Conservation (phyloP, 2,797 vertebrate genomes). For the Triplophysa bombifrons region DNA sequence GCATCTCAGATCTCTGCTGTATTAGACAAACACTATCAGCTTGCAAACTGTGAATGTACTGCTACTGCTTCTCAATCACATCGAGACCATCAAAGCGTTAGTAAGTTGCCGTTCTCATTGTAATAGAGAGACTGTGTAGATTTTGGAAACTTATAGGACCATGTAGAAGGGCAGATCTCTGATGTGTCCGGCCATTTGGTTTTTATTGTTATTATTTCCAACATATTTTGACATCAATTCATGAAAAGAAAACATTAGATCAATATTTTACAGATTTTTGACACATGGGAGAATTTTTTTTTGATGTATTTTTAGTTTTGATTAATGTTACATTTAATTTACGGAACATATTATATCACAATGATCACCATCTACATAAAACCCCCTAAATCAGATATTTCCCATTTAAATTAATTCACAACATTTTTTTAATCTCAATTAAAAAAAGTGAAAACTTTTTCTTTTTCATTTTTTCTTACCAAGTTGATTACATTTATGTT, state of each 20-base stretch:
- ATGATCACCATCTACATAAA: not conserved
- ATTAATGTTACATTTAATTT: not conserved
- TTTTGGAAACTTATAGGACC: constrained; percentile 37
- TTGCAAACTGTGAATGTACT: constrained; percentile 74
- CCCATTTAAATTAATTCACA: too few relatives aligned
- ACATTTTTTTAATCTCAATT: too few relatives aligned
- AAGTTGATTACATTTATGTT: too few relatives aligned
- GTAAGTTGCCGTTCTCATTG: constrained; percentile 45
- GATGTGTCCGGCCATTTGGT: constrained; percentile 33
- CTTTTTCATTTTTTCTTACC: too few relatives aligned
- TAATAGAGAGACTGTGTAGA: constrained; percentile 39
- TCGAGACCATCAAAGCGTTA: constrained; percentile 55
- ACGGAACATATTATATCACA: not conserved
- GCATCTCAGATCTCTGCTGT: constrained; percentile 45
- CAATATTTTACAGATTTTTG: constrained; percentile 33
- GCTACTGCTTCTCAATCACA: constrained; percentile 51
- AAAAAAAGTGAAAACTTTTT: too few relatives aligned
- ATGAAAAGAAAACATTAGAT: constrained; percentile 11
- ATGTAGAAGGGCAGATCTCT: constrained; percentile 44
- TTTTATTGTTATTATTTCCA: constrained; percentile 18
- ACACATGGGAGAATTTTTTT: constrained; percentile 25
- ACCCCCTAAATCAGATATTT: too few relatives aligned
- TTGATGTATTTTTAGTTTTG: not conserved
- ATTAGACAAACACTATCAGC: constrained; percentile 67
- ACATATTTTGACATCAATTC: not conserved